A percentile compares a stretch with the other conserved stretches of the same genome.
Evolutionary conservation across 1,140 invertebrate species (phyloP).

Genomic region (Panulirus ornatus): DNA sequence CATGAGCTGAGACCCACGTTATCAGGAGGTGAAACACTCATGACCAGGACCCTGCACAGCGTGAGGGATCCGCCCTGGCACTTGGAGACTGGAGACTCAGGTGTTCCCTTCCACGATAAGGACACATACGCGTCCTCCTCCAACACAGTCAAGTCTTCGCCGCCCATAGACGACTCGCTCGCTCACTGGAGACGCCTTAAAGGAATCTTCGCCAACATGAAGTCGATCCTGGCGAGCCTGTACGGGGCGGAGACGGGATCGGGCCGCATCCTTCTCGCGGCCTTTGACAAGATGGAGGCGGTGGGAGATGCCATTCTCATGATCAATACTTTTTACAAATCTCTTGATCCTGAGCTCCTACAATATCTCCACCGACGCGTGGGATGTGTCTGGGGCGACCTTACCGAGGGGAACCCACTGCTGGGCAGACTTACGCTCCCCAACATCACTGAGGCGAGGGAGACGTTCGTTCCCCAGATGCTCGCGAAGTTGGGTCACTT

Average conservation of each 20-base stretch:
- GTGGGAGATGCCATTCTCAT: not conserved
- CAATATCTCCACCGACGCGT: not conserved
- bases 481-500: slow-evolving; percentile 13
- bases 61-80: too few relatives aligned
- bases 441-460: not conserved
- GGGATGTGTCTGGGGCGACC: too few relatives aligned
- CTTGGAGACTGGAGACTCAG: too few relatives aligned
- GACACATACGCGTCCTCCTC: too few relatives aligned
- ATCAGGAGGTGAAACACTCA: too few relatives aligned
- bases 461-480: not conserved
- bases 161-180: not conserved
- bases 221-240: slow-evolving; percentile 9
- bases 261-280: not conserved
- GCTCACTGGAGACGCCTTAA: slow-evolving; percentile 21
- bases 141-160: too few relatives aligned
- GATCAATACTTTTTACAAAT: not conserved
- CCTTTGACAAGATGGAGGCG: not conserved
- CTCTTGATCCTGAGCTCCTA: not conserved
- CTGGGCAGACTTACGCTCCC: not conserved
- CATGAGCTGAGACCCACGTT: too few relatives aligned
- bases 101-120: too few relatives aligned
- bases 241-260: slow-evolving; percentile 1
- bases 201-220: slow-evolving; percentile 31
- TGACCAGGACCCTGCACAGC: too few relatives aligned
- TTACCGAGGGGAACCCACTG: too few relatives aligned